Evolutionary conservation across 1,140 invertebrate species (phyloP).

Genomic region (Drosophila nebulosa): DNA sequence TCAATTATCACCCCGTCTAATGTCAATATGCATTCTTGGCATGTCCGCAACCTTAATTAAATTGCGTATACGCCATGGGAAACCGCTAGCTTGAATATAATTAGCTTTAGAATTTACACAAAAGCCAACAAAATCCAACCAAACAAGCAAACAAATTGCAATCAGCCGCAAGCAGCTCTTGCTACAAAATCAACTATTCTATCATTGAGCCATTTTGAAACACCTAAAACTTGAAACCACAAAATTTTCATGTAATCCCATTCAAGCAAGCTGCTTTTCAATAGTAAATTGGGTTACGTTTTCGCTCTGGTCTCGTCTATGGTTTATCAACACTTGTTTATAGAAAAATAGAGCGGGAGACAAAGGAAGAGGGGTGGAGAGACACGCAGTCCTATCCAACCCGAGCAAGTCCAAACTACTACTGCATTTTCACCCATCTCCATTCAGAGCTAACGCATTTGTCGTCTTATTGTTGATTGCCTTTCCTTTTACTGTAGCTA

Average conservation of each 20-base stretch:
- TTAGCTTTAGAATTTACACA: slow-evolving; percentile 28
- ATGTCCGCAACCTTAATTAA: slow-evolving; percentile 7
- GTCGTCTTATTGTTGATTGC: slow-evolving; percentile 34
- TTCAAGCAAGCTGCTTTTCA: slow-evolving; percentile 64
- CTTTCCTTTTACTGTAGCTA: slow-evolving; percentile 35
- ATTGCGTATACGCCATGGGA: slow-evolving; percentile 33
- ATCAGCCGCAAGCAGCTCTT: slow-evolving; percentile 32
- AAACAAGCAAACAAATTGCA: slow-evolving; percentile 49
- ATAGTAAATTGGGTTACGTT: slow-evolving; percentile 30
- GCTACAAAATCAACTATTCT: slow-evolving; percentile 35
- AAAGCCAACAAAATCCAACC: background rate
- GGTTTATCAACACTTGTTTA: slow-evolving; percentile 67
- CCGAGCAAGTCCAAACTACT: background rate
- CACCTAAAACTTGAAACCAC: slow-evolving; percentile 26
- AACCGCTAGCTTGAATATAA: slow-evolving; percentile 12
- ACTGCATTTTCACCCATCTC: background rate
- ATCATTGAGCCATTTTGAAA: slow-evolving; percentile 49
- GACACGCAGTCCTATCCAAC: background rate
- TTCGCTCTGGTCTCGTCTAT: slow-evolving; percentile 26
- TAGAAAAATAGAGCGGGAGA: slow-evolving; percentile 22
- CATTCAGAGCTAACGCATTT: slow-evolving; percentile 49
- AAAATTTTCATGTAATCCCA: slow-evolving; percentile 63
- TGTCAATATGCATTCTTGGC: background rate
- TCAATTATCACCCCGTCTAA: background rate
- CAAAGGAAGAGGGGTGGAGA: slow-evolving; percentile 17